Evolutionary conservation across 2,888 invertebrate species (phyloP).

Genomic region (Phasia obesa): DNA sequence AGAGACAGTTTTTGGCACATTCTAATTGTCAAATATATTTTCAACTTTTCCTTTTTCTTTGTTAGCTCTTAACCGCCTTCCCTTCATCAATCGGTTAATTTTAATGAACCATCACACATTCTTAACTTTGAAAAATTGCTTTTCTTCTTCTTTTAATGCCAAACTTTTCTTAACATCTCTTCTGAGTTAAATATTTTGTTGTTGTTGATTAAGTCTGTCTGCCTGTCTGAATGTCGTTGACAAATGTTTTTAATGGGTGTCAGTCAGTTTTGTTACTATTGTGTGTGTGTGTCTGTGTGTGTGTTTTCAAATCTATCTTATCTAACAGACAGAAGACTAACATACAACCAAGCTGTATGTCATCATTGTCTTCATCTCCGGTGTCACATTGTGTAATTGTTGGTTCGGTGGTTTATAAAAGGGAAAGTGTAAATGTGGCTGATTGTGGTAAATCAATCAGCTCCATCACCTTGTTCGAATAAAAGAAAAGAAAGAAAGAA

Average conservation of each 20-base stretch:
- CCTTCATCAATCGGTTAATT: slow-evolving; percentile 26
- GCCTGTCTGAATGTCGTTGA: slow-evolving; percentile 58
- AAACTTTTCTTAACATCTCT: slow-evolving; percentile 46
- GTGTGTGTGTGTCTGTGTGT: neutral
- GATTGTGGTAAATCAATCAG: slow-evolving; percentile 67
- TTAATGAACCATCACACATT: slow-evolving; percentile 52
- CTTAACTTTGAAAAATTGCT: slow-evolving; percentile 47
- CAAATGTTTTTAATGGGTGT: slow-evolving; percentile 70
- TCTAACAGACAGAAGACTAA: neutral
- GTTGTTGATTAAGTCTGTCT: slow-evolving; percentile 19
- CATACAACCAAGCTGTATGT: slow-evolving; percentile 30
- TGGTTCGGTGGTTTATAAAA: slow-evolving; percentile 38
- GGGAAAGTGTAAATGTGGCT: slow-evolving; percentile 63
- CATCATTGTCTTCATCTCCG: slow-evolving; percentile 55
- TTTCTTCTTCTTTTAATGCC: slow-evolving; percentile 32
- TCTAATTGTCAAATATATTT: slow-evolving; percentile 61
- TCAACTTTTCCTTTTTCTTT: neutral
- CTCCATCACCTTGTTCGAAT: slow-evolving; percentile 33
- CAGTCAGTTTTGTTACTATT: slow-evolving; percentile 48
- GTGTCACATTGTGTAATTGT: slow-evolving; percentile 60
- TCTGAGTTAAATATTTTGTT: neutral
- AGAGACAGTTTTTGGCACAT: slow-evolving; percentile 59
- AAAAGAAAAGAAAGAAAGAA: neutral
- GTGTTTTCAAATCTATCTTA: neutral
- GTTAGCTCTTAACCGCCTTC: neutral